These are phyloP conservation scores for Brienomyrus brachyistius DNA, from an alignment of 2,113 vertebrate species.

Conservation along the genomic window DNA sequence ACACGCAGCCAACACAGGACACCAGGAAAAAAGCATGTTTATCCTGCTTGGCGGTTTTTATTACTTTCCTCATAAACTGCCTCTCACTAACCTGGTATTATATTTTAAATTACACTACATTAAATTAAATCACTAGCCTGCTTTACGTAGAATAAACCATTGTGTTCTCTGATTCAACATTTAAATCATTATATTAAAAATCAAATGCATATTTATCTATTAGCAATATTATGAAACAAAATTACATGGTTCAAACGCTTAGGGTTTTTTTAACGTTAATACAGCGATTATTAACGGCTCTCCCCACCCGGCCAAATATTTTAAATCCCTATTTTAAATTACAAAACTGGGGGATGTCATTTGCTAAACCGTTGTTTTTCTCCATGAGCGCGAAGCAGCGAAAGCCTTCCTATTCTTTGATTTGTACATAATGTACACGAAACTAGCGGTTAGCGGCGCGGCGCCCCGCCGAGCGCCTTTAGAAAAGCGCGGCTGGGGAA, in stretches of 20 bases:
- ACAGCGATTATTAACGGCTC: not conserved
- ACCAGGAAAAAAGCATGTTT: not conserved
- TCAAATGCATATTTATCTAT: not conserved
- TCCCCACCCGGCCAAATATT: not conserved
- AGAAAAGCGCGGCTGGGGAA: conserved; percentile 16
- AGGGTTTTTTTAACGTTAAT: not conserved
- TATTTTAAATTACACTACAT: not conserved
- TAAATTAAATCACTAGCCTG: not conserved
- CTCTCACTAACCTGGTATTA: not conserved
- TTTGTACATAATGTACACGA: conserved; percentile 27
- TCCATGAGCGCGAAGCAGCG: conserved; percentile 18
- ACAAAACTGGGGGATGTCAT: conserved; percentile 21
- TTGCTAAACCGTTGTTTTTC: conserved; percentile 22
- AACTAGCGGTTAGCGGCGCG: conserved; percentile 10
- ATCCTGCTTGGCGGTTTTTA: not conserved
- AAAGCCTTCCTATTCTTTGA: conserved; percentile 16
- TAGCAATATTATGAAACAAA: not conserved
- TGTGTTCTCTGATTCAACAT: not conserved
- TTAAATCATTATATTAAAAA: not conserved
- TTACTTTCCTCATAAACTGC: not conserved
- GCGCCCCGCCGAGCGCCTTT: conserved; percentile 23
- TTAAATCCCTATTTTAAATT: conserved; percentile 24
- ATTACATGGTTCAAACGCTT: conserved; percentile 3
- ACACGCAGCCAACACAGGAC: not conserved
- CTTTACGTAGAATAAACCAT: not conserved